phyloP scores from a whole-genome alignment of 2,888 invertebrate genomes.

The Dasypolia templi region DNA sequence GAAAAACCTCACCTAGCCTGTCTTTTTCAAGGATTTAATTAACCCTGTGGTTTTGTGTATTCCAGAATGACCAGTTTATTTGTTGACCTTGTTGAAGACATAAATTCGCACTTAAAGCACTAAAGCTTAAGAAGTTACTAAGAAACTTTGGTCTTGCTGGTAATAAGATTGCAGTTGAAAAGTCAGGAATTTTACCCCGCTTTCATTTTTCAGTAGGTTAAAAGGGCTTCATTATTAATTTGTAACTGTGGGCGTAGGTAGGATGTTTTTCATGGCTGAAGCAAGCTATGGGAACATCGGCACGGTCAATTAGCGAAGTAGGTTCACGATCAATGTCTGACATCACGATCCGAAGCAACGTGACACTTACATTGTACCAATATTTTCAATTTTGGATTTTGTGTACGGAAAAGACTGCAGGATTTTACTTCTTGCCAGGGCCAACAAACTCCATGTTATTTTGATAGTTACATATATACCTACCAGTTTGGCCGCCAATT shows the following conservation, averaged over 20 bases:
- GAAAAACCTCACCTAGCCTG: neutral
- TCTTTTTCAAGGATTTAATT: neutral
- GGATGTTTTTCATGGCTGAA: slow-evolving; percentile 27
- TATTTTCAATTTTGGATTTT: slow-evolving; percentile 38
- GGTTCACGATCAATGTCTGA: slow-evolving; percentile 50
- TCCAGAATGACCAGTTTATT: neutral
- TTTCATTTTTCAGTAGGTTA: neutral
- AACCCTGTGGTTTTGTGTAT: neutral
- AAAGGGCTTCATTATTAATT: neutral
- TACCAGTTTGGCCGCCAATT: neutral
- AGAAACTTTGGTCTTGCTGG: neutral
- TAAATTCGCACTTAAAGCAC: neutral
- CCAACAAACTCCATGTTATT: neutral
- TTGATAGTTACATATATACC: neutral
- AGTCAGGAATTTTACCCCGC: neutral
- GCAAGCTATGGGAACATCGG: slow-evolving; percentile 38
- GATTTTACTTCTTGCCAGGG: neutral
- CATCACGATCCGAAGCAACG: slow-evolving; percentile 31
- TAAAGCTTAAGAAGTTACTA: neutral
- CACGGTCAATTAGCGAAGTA: slow-evolving; percentile 42
- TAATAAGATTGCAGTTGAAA: slow-evolving; percentile 4
- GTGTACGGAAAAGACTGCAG: neutral
- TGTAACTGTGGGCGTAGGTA: slow-evolving; percentile 26
- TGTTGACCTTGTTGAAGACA: neutral
- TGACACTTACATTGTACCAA: neutral